Evolutionary conservation across 2,888 invertebrate genomes (phyloP).

Genomic region (Diabrotica balteata): DNA sequence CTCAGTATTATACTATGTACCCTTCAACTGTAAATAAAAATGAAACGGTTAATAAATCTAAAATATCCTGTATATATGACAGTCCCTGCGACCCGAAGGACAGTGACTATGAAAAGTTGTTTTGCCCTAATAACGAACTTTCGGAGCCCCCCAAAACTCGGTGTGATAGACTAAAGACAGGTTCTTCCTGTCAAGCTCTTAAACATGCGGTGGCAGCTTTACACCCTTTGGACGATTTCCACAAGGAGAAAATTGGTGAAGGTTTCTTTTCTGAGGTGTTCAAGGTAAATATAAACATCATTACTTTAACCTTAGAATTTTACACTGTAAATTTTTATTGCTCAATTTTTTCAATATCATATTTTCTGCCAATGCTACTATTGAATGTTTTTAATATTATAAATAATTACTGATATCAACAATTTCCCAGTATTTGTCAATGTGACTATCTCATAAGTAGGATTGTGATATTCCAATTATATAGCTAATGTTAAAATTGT

Average conservation of each 20-base stretch:
- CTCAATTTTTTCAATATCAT: too few species aligned
- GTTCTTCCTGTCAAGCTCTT: constrained; percentile 87
- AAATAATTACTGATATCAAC: too few species aligned
- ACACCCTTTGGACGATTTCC: constrained; percentile 92
- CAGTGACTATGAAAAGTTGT: constrained; percentile 56
- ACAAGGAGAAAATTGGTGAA: constrained; percentile 89
- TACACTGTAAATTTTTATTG: too few species aligned
- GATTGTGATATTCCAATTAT: too few species aligned
- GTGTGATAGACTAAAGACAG: constrained; percentile 68
- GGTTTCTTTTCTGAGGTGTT: constrained; percentile 98
- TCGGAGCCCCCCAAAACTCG: constrained; percentile 57
- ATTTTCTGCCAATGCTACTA: too few species aligned
- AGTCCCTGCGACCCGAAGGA: constrained; percentile 58
- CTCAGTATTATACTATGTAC: constrained; percentile 49
- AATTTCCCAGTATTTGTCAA: too few species aligned
- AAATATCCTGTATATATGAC: constrained; percentile 58
- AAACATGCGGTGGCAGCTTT: constrained; percentile 91
- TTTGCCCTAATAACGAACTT: constrained; percentile 58
- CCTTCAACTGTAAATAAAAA: constrained; percentile 46
- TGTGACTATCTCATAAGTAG: too few species aligned
- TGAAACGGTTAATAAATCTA: constrained; percentile 45
- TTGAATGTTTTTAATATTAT: too few species aligned
- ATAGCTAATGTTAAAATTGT: too few species aligned
- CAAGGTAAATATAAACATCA: constrained; percentile 75
- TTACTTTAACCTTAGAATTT: not conserved